These are phyloP conservation scores for Caenorhabditis latens DNA, from an alignment of 1,140 invertebrate species.

Conservation along the genomic window DNA sequence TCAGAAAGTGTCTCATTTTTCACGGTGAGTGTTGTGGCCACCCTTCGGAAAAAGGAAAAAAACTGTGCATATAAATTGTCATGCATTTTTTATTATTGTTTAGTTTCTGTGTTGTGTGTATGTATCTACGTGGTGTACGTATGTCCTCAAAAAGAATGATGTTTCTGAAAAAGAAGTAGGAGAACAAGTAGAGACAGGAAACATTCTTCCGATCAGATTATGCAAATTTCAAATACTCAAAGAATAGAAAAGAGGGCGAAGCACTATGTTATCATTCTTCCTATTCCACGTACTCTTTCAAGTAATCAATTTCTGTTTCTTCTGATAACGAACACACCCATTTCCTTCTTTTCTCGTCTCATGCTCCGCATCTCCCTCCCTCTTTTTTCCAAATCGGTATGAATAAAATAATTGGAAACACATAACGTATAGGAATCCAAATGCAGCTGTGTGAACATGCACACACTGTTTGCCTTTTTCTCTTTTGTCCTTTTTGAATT, in stretches of 20 bases:
- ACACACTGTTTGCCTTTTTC: slow-evolving; percentile 29
- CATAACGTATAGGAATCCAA: background rate
- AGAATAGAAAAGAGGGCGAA: background rate
- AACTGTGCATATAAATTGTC: slow-evolving; percentile 45
- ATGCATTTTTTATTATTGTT: slow-evolving; percentile 50
- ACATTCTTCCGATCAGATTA: background rate
- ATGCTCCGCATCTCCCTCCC: background rate
- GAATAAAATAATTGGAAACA: slow-evolving; percentile 50
- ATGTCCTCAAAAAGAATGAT: slow-evolving; percentile 13
- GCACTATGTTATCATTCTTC: slow-evolving; percentile 6
- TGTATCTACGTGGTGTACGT: background rate
- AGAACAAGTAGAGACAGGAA: background rate
- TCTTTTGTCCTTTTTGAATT: background rate
- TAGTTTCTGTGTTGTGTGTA: background rate
- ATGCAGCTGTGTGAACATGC: slow-evolving; percentile 34
- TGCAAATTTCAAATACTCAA: background rate
- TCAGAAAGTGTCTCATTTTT: no score
- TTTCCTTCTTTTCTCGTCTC: background rate
- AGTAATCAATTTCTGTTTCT: slow-evolving; percentile 1
- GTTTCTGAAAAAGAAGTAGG: background rate
- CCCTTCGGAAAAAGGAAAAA: background rate
- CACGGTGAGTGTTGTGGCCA: background rate
- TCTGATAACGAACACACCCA: background rate
- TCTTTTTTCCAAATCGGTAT: background rate
- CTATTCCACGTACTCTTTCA: background rate